Base-by-base conservation (phyloP, 2,888 invertebrate species). In the Cremastobaeus sp. region DNA sequence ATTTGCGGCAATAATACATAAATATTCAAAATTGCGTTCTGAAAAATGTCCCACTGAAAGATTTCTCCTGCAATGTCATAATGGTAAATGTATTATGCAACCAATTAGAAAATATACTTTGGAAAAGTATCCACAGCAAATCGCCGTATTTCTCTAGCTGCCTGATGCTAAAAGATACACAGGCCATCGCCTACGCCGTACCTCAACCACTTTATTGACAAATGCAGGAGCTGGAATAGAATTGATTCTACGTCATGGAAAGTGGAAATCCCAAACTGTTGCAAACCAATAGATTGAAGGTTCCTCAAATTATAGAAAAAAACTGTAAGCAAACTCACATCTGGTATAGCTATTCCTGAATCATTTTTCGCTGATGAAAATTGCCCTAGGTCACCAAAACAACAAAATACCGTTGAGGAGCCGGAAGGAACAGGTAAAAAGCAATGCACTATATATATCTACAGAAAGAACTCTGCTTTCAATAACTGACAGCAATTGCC, bases 51-150 rank as follows among this genome's bases (percentile, higher is more conserved):
- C 9, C 1, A 43, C 45, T 6, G 34, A 45, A 43, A 20, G 57
- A 1, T 57, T 45, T 17, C 45, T 55, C 25, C 6, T 57, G 1
- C 43, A 43, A 11, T 57, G 4, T 30, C 30, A 41, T 20, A 30
- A 30, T 0, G 54, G 28, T 11, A 54, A 39, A 11, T 55, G 32
- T 20, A 25, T 25, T 9, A 50, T 35, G 0, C 50, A 35, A 21
- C 50, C 25, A n/a, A 32, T 32, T n/a, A 11, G 20, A 6, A 35
- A 25, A 8, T 39, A 54, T 12, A 39, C 25, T 14, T n/a, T 54
- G 0, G 15, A n/a, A 3, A 5, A 14, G 34, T 50, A 12, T 35
- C 34, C 50, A 3, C 34, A 35, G 8, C 11, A 30, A 48, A 48
- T 50, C 9, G 35, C 48, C 4, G 6, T 32, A 18, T 50, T 35